Evolutionary conservation across 2,113 vertebrate species (phyloP).

Genomic region (Rhadina sibilatrix): DNA sequence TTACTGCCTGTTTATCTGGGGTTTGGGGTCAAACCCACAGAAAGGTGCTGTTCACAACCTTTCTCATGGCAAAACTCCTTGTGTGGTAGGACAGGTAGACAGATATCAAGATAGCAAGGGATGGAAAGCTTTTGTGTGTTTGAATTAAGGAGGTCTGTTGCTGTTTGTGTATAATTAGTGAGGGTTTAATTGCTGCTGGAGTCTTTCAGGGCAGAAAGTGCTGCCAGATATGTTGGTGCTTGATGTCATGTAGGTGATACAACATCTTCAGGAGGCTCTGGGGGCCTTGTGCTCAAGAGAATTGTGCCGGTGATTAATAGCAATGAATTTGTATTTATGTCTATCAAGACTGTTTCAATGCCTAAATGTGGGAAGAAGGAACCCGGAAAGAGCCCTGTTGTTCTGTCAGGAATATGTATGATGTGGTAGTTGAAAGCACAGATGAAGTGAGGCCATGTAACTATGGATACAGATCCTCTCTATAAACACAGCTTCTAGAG

Average conservation of each 20-base stretch:
- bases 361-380: neutral
- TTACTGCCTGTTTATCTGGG: neutral
- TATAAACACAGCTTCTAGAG: neutral
- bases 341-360: neutral
- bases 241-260: slow-evolving; percentile 46
- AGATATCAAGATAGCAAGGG: neutral
- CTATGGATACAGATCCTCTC: neutral
- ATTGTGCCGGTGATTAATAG: neutral
- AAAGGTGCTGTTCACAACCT: neutral
- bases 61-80: neutral
- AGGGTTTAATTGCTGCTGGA: slow-evolving; percentile 17
- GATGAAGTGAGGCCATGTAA: neutral
- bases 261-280: slow-evolving; percentile 8
- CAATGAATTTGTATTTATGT: neutral
- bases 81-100: neutral
- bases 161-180: slow-evolving; percentile 44
- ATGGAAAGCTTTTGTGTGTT: neutral
- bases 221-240: slow-evolving; percentile 13
- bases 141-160: neutral
- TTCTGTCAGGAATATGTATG: neutral
- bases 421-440: neutral
- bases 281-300: neutral
- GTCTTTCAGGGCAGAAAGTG: slow-evolving; percentile 42
- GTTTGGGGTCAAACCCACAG: neutral
- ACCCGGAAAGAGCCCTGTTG: neutral